These are phyloP conservation scores for Dufourea novaeangliae DNA, from an alignment of 1,140 invertebrate species.

Conservation along the genomic window DNA sequence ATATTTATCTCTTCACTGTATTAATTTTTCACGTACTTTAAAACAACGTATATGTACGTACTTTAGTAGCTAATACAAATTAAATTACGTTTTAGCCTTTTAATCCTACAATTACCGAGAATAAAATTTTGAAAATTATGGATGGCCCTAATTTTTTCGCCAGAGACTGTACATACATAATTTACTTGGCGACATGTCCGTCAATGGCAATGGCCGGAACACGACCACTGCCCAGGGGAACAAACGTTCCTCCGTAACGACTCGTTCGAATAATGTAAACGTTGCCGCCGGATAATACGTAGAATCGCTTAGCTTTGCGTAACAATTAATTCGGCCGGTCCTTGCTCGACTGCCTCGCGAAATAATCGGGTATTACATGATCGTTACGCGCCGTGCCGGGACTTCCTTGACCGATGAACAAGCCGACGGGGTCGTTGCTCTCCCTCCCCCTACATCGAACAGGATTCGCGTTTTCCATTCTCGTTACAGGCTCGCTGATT, in stretches of 20 bases:
- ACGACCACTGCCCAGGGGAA: background rate
- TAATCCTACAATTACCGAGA: too few relatives aligned
- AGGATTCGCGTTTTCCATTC: conserved; percentile 47
- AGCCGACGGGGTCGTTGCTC: conserved; percentile 46
- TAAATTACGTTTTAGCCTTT: too few relatives aligned
- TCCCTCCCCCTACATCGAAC: background rate
- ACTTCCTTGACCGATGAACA: conserved; percentile 39
- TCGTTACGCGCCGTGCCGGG: conserved; percentile 39
- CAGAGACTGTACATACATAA: too few relatives aligned
- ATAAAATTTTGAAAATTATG: too few relatives aligned
- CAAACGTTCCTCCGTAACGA: background rate
- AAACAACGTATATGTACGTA: too few relatives aligned
- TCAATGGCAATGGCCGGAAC: background rate
- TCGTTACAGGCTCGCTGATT: conserved; percentile 37
- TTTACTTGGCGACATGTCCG: background rate
- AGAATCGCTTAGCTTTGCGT: conserved; percentile 15
- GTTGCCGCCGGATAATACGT: background rate
- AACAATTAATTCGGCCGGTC: conserved; percentile 44
- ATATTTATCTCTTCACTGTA: too few relatives aligned
- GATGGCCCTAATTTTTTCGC: too few relatives aligned
- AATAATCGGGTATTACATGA: conserved; percentile 59
- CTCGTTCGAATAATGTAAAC: background rate
- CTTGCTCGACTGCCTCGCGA: conserved; percentile 31
- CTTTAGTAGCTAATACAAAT: too few relatives aligned
- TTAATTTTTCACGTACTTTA: too few relatives aligned